Percentiles rank a stretch among this genome's conserved stretches.
Conservation (phyloP, 2,888 invertebrate species). For the Andrena bicolor region DNA sequence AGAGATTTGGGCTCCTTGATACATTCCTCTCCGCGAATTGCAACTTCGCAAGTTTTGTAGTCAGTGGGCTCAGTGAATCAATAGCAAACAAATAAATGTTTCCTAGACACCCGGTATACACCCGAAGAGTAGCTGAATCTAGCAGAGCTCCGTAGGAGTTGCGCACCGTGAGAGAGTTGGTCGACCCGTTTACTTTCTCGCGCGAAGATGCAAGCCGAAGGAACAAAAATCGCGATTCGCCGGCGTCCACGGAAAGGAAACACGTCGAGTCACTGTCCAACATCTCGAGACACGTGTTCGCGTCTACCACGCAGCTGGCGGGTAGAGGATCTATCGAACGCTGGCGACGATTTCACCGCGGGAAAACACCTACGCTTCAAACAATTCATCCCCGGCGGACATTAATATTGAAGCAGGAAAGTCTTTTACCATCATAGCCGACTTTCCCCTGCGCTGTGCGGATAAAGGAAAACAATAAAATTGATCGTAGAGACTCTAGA, state of each 20-base stretch:
- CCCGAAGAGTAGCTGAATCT: slow-evolving; percentile 7
- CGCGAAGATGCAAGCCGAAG: slow-evolving; percentile 53
- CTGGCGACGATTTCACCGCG: slow-evolving; percentile 53
- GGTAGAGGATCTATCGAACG: slow-evolving; percentile 48
- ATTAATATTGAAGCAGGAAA: slow-evolving; percentile 26
- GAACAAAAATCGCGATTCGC: slow-evolving; percentile 44
- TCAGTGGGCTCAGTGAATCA: too few relatives aligned
- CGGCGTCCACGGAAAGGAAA: slow-evolving; percentile 49
- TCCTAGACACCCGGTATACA: slow-evolving; percentile 6
- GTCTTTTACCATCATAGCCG: slow-evolving; percentile 29
- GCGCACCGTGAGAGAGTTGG: slow-evolving; percentile 68
- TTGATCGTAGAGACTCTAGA: background rate
- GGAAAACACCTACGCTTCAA: slow-evolving; percentile 38
- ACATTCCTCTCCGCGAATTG: too few relatives aligned
- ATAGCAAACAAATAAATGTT: background rate
- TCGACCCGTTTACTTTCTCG: slow-evolving; percentile 68
- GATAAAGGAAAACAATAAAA: background rate
- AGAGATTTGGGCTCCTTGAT: too few relatives aligned
- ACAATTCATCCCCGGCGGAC: slow-evolving; percentile 21
- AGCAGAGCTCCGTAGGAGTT: slow-evolving; percentile 43
- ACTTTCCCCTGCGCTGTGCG: slow-evolving; percentile 33
- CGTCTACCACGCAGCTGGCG: slow-evolving; percentile 40
- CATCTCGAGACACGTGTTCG: slow-evolving; percentile 56
- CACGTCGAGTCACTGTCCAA: slow-evolving; percentile 56
- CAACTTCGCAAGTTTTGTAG: too few relatives aligned